A percentile compares a stretch with the other conserved stretches of the same genome.
phyloP scores from a whole-genome alignment of 2,113 vertebrate genomes.

The Loxodonta africana region DNA sequence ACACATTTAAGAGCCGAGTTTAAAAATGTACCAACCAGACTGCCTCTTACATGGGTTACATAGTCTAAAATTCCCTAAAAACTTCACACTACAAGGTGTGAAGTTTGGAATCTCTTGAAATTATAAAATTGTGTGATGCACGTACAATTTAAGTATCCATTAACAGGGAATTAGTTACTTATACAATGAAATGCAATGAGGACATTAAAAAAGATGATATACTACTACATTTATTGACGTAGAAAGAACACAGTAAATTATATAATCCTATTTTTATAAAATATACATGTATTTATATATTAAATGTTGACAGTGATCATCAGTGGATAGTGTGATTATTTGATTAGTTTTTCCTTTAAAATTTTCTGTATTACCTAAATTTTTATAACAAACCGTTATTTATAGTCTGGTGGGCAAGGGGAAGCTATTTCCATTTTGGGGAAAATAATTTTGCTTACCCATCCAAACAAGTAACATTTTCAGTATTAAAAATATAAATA shows the following conservation, averaged over 20 bases:
- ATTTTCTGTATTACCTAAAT: background rate
- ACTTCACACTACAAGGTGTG: background rate
- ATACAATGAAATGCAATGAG: background rate
- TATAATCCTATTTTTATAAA: background rate
- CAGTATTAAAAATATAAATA: conserved; percentile 46
- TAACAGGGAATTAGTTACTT: background rate
- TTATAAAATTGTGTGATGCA: background rate
- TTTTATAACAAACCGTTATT: background rate
- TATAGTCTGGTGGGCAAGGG: background rate
- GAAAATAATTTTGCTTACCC: conserved; percentile 47
- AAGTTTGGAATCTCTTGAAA: conserved; percentile 30
- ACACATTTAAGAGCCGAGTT: conserved; percentile 40
- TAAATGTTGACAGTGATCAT: background rate
- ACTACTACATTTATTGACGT: background rate
- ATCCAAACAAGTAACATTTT: conserved; percentile 22
- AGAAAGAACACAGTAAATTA: conserved; percentile 18
- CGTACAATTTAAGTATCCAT: background rate
- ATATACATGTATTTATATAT: background rate
- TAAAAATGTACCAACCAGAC: conserved; percentile 34
- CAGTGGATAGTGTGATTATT: background rate
- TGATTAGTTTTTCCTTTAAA: conserved; percentile 8
- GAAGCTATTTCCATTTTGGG: background rate
- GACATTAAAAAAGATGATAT: background rate
- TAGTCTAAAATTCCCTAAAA: conserved; percentile 1
- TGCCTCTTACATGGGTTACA: background rate